Evolutionary conservation across 2,797 vertebrate genomes (phyloP).

Genomic region (Rhinophrynus dorsalis): DNA sequence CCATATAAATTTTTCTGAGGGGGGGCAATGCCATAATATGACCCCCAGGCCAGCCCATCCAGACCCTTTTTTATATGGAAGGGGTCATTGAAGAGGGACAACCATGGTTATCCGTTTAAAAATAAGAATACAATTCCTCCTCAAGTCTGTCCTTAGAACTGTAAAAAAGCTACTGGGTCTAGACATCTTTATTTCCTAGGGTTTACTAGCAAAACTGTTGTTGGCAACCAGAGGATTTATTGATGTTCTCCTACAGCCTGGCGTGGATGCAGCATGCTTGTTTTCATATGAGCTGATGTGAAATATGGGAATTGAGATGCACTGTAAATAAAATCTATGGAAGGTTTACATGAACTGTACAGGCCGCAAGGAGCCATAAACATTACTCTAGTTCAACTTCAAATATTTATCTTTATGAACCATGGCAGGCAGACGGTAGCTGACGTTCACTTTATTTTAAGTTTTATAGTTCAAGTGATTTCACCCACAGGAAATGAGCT

Average conservation of each 20-base stretch:
- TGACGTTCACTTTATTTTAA: neutral
- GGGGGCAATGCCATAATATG: too few species aligned
- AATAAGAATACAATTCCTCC: too few species aligned
- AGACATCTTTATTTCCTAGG: neutral
- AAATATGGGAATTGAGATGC: neutral
- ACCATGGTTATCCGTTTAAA: too few species aligned
- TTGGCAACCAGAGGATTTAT: neutral
- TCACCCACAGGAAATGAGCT: neutral
- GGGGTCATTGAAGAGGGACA: too few species aligned
- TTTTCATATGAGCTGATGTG: neutral
- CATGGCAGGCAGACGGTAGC: neutral
- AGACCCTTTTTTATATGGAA: too few species aligned
- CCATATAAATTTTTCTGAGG: too few species aligned
- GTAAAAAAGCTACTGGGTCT: neutral
- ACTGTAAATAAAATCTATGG: slow-evolving; percentile 8
- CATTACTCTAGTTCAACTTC: slow-evolving; percentile 7
- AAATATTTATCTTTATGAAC: slow-evolving; percentile 22
- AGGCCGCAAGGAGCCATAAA: neutral
- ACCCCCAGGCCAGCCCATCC: too few species aligned
- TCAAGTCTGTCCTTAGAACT: too few species aligned
- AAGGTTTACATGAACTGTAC: slow-evolving; percentile 7
- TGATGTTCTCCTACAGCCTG: neutral
- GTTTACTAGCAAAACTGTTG: too few species aligned
- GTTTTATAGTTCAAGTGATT: neutral
- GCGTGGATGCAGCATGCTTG: neutral